Evolutionary conservation across 1,140 invertebrate species (phyloP), one percentile per base, ranked within the genome.

Genomic region (Macrocentrus cingulum): DNA sequence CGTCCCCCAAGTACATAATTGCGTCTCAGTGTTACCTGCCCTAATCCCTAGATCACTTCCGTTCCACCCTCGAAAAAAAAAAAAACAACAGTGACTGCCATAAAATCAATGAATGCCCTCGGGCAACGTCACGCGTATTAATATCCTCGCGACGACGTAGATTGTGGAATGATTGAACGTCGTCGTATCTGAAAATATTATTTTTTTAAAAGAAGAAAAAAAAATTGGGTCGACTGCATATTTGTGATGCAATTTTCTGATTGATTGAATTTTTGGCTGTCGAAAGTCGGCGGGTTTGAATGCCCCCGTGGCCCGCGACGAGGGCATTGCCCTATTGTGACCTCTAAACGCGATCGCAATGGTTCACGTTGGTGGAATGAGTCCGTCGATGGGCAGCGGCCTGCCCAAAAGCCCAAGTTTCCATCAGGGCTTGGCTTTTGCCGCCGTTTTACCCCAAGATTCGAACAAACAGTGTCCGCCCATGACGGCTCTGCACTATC

Each of bases 401-500:
- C 85, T 91, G 68, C 90, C 89, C 48, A 91, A 91, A 75, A 91
- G 89, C 62, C 90, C 90, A 29, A 91, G 89, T 68, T 91, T 91
- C 75, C 89, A 91, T 70, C 89, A 89, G 73, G 89, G 88, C 23
- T 79, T 91, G 56, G 90, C 91, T 69, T 83, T 88, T 63, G 86
- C 89, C 64, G 88, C 88, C 37, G 69, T 68, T 29, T 62, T 66
- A 29, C 63, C 67, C 8, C 70, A 74, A 46, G 73, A 75, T 19
- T 60, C 65, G 23, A 70, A 64, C 60, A 75, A 74, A 64, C 62
- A 64, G 46, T 71, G 66, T 46, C 56, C 66, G 48, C 62, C 32
- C 56, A 59, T 70, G 7, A 70, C 76, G 48, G 70, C 70, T 19
- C 62, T 76, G 19, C 70, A 75, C 53, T 79, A 79, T 64, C 76